Evolutionary conservation across 2,797 vertebrate genomes (phyloP).

Genomic region (Xerus rutilus): DNA sequence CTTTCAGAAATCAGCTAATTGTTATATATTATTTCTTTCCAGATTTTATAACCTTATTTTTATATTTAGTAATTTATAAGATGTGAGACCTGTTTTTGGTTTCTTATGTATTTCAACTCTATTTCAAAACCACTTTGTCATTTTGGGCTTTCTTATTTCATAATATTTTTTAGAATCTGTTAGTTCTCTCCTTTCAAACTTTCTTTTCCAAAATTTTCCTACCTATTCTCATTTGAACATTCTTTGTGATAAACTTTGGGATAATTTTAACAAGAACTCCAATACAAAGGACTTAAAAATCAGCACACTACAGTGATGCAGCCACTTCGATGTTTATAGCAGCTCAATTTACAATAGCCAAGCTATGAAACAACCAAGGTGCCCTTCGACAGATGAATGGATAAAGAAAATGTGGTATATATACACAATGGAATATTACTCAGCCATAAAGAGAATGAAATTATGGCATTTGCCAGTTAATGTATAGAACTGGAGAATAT

Average conservation of each 20-base stretch:
- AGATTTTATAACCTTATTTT: background rate
- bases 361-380: no score
- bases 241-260: background rate
- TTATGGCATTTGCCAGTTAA: no score
- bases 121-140: background rate
- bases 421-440: no score
- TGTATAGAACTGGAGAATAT: no score
- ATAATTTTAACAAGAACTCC: background rate
- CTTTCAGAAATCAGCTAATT: background rate
- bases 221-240: conserved; percentile 6
- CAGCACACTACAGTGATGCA: no score
- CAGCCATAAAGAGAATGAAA: no score
- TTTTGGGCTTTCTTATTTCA: background rate
- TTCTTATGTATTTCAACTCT: background rate
- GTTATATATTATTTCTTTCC: background rate
- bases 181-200: background rate
- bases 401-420: no score
- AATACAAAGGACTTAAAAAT: no score
- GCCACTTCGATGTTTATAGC: no score
- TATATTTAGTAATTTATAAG: background rate
- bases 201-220: background rate
- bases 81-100: background rate
- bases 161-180: background rate
- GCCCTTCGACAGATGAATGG: no score
- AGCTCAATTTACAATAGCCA: no score